These are phyloP conservation scores for Eristalis tenax DNA, from an alignment of 2,888 invertebrate species.

Conservation along the genomic window DNA sequence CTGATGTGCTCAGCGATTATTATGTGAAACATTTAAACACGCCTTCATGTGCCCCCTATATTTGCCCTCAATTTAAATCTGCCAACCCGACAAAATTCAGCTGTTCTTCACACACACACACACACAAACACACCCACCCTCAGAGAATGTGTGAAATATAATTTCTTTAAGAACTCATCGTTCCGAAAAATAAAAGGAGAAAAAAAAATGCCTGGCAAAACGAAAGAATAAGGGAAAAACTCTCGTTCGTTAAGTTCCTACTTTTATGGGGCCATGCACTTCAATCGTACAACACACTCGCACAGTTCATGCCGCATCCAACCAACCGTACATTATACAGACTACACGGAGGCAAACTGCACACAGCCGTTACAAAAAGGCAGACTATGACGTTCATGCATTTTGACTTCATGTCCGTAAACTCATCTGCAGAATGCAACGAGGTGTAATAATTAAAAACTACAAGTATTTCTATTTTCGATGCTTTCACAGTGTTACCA, in stretches of 20 bases:
- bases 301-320: background rate
- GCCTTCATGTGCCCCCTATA: slow-evolving; percentile 20
- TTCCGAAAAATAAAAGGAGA: no score
- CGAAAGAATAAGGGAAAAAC: slow-evolving; percentile 3
- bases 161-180: slow-evolving; percentile 26
- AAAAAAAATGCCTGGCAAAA: slow-evolving; percentile 5
- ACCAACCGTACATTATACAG: background rate
- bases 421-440: slow-evolving; percentile 34
- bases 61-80: slow-evolving; percentile 46
- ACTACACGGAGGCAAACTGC: slow-evolving; percentile 10
- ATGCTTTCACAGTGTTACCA: background rate
- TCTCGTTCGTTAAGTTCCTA: slow-evolving; percentile 6
- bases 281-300: background rate
- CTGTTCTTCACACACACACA: background rate
- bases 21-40: slow-evolving; percentile 19
- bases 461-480: slow-evolving; percentile 19
- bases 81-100: slow-evolving; percentile 32
- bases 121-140: background rate
- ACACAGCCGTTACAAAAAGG: slow-evolving; percentile 8
- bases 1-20: slow-evolving; percentile 40
- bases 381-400: slow-evolving; percentile 19
- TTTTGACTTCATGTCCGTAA: slow-evolving; percentile 44
- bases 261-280: slow-evolving; percentile 23
- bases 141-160: slow-evolving; percentile 19
- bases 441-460: slow-evolving; percentile 64